phyloP scores from a whole-genome alignment of 2,113 vertebrate species.

The Corythoichthys intestinalis region DNA sequence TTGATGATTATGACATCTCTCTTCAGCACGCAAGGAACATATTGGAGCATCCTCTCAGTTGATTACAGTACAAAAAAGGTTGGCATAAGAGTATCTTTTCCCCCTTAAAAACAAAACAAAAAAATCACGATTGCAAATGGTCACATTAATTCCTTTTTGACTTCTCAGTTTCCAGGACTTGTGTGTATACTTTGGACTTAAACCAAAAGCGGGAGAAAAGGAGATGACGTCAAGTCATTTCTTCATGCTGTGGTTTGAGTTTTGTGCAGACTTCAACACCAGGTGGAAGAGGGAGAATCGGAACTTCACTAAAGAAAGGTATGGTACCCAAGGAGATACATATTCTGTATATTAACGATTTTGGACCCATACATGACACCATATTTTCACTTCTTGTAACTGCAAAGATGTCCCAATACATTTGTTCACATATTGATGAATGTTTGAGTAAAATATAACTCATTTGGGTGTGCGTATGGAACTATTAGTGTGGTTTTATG shows the following conservation, averaged over 20 bases:
- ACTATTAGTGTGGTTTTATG: not conserved
- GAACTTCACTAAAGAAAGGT: constrained; percentile 87
- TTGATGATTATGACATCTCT: not conserved
- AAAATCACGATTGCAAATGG: not conserved
- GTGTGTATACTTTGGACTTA: constrained; percentile 85
- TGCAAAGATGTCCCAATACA: not conserved
- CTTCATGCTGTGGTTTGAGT: constrained; percentile 96
- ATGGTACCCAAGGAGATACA: not conserved
- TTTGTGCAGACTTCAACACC: constrained; percentile 91
- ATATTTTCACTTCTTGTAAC: not conserved
- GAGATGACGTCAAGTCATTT: constrained; percentile 80
- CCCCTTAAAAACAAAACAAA: not conserved
- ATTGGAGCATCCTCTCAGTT: constrained; percentile 75
- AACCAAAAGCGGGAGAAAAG: constrained; percentile 83
- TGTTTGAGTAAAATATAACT: too few relatives aligned
- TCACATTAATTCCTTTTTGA: not conserved
- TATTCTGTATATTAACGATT: not conserved
- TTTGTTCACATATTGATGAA: not conserved
- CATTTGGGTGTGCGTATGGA: too few relatives aligned
- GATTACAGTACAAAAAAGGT: constrained; percentile 83
- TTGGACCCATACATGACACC: not conserved
- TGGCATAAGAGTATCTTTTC: constrained; percentile 16
- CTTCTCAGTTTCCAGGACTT: constrained; percentile 84
- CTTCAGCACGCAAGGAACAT: constrained; percentile 82
- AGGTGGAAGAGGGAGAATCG: constrained; percentile 95